phyloP scores from a whole-genome alignment of 2,113 vertebrate species.

The Mobula birostris region DNA sequence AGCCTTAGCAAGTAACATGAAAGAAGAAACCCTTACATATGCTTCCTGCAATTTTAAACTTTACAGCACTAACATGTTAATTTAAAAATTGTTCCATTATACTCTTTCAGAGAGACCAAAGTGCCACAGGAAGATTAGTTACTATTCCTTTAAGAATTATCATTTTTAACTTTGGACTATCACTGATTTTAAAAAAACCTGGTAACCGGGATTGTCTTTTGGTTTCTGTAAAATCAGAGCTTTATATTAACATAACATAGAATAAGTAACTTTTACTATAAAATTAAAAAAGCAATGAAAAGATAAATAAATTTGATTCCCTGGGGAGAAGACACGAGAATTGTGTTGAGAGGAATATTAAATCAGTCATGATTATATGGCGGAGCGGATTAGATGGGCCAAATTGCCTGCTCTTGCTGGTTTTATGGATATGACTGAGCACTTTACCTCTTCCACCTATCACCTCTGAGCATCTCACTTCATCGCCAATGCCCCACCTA shows the following conservation, averaged over 20 bases:
- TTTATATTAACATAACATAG: not conserved
- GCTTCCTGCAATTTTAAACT: not conserved
- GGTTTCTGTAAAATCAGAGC: not conserved
- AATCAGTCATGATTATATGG: too few relatives aligned
- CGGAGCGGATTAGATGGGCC: too few relatives aligned
- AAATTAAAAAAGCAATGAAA: not conserved
- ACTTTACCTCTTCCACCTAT: too few relatives aligned
- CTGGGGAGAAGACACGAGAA: too few relatives aligned
- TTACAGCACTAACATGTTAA: not conserved
- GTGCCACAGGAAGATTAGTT: not conserved
- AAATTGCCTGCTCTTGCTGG: too few relatives aligned
- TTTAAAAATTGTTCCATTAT: not conserved
- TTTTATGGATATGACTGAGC: too few relatives aligned
- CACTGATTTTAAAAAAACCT: not conserved
- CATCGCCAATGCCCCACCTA: too few relatives aligned
- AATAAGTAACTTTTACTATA: not conserved
- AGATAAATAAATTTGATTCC: not conserved
- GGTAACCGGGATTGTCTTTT: not conserved
- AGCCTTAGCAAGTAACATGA: too few relatives aligned
- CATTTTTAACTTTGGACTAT: not conserved
- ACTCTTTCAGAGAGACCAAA: not conserved
- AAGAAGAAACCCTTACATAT: too few relatives aligned
- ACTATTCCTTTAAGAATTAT: not conserved
- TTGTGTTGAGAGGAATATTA: too few relatives aligned
- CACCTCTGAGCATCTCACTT: too few relatives aligned